Evolutionary conservation across 2,113 vertebrate genomes (phyloP), one percentile per base, ranked within the genome.

Genomic region (Enhydra lutris): DNA sequence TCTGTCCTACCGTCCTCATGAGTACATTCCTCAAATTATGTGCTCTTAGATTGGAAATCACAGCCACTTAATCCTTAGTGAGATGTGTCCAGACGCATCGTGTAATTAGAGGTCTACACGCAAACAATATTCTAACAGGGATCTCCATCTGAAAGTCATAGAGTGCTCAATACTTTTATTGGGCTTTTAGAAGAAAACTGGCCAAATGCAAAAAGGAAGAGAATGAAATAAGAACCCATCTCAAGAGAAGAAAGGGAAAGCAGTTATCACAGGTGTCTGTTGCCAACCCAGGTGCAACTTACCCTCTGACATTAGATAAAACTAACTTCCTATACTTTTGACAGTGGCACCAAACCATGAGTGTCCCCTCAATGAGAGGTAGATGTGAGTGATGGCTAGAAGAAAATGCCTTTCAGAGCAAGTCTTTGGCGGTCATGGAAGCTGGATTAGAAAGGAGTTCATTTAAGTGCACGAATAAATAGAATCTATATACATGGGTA

Each of bases 391-490:
- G 89, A 31, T 67, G 96, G 94, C 5, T 88, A 80, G 39, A 78
- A 61, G 83, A 83, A 96, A 98, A 93, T 20, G 47, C 52, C 83
- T 97, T 96, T 92, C 69, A 83, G 7, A 50, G 73, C 95, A 88
- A 36, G 63, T 92, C 73, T 95, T 34, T 91, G 45, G 18, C 89
- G 97, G 52, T 63, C 96, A 42, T 84, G 78, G 50, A 65, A 95
- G 0, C 57, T 59, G 93, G 95, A 97, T 97, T 93, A 94, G 80
- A 97, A 59, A 97, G 69, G 80, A 23, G 59, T 92, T 81, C 97
- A 95, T 94, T 96, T 96, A 96, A 95, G 21, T 94, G 57, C 3
- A 21, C 42, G 92, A 78, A 79, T 96, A 97, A 95, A 61, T 90
- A 73, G 50, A 89, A 97, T 94, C 82, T 69, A 94, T 34, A 83